Evolutionary conservation across 2,797 vertebrate species (phyloP).

Genomic region (Galago senegalensis): DNA sequence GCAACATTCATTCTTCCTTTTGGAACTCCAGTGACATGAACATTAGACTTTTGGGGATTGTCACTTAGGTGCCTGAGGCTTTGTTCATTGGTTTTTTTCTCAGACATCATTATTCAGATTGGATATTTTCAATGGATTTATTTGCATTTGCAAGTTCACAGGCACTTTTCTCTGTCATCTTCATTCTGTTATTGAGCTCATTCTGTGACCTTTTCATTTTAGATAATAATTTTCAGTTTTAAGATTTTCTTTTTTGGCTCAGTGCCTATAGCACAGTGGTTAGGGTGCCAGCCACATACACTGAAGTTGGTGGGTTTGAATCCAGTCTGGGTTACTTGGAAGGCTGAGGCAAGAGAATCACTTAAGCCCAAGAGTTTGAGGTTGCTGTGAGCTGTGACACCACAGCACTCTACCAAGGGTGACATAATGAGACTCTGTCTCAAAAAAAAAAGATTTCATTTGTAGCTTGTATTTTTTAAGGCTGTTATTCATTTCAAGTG

Average conservation of each 20-base stretch:
- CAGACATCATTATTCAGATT: neutral
- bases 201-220: neutral
- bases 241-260: neutral
- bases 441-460: neutral
- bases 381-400: too few species aligned
- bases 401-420: too few species aligned
- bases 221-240: slow-evolving; percentile 8
- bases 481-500: neutral
- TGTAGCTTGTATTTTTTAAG: slow-evolving; percentile 3
- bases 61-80: neutral
- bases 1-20: neutral
- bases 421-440: too few species aligned
- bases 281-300: too few species aligned
- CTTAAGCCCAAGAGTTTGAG: too few species aligned
- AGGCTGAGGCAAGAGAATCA: too few species aligned
- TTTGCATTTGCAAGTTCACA: slow-evolving; percentile 42
- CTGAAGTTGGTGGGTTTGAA: too few species aligned
- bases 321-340: too few species aligned
- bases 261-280: neutral
- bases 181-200: neutral
- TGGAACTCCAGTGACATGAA: neutral
- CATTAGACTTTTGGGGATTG: slow-evolving; percentile 1
- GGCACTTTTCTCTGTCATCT: neutral
- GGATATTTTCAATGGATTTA: neutral
- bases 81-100: slow-evolving; percentile 38